phyloP scores from a whole-genome alignment of 1,140 invertebrate genomes.

The Nylanderia fulva region DNA sequence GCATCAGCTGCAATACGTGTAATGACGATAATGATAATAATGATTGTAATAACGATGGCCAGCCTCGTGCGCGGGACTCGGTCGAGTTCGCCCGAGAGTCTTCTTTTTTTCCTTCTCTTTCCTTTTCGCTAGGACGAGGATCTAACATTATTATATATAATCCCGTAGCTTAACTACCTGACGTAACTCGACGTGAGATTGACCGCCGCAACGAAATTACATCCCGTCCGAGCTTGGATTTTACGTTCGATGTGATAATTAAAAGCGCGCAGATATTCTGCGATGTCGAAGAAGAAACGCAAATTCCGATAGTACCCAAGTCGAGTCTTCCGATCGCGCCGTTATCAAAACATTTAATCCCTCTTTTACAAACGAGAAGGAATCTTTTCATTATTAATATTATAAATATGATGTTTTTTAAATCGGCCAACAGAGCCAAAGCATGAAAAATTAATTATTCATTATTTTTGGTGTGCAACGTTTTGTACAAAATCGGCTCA shows the following conservation, averaged over 20 bases:
- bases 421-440: too few relatives aligned
- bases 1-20: constrained; percentile 64
- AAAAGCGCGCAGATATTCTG: constrained; percentile 11
- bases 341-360: too few relatives aligned
- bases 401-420: too few relatives aligned
- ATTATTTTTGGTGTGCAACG: too few relatives aligned
- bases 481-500: too few relatives aligned
- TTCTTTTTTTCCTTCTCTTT: background rate
- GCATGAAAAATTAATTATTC: too few relatives aligned
- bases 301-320: too few relatives aligned
- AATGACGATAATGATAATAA: constrained; percentile 66
- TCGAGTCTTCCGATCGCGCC: too few relatives aligned
- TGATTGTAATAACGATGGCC: constrained; percentile 44
- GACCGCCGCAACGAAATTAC: constrained; percentile 33
- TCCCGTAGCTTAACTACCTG: constrained; percentile 38
- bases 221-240: too few relatives aligned
- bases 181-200: constrained; percentile 41
- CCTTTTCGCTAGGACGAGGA: constrained; percentile 16
- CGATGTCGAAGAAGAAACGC: too few relatives aligned
- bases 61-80: constrained; percentile 42
- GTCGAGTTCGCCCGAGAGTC: constrained; percentile 27
- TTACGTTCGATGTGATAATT: background rate
- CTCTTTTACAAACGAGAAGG: too few relatives aligned
- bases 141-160: constrained; percentile 37
- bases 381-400: too few relatives aligned